These are phyloP conservation scores for Junco hyemalis DNA, from an alignment of 2,113 vertebrate genomes.

Conservation along the genomic window DNA sequence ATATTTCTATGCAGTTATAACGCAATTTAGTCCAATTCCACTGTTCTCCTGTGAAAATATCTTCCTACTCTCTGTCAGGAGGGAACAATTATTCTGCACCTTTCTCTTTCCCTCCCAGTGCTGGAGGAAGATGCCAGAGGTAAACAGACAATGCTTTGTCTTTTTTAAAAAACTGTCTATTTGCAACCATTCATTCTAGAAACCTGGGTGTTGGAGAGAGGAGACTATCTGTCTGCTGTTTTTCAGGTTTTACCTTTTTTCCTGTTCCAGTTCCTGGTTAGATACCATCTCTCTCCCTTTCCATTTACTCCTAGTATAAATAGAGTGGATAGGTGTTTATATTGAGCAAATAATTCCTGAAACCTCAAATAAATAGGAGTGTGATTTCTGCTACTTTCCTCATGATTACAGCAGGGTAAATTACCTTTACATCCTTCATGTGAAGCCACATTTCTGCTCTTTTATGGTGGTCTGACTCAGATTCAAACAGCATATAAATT, in stretches of 20 bases:
- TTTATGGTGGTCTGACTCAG: background rate
- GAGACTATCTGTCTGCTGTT: background rate
- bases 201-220: background rate
- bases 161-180: background rate
- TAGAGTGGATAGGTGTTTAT: background rate
- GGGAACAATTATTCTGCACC: background rate
- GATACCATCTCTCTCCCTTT: background rate
- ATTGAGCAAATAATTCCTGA: background rate
- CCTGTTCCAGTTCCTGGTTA: background rate
- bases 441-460: background rate
- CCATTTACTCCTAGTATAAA: background rate
- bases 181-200: background rate
- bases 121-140: background rate
- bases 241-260: background rate
- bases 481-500: background rate
- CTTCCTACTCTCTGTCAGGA: background rate
- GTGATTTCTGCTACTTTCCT: background rate
- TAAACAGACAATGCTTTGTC: background rate
- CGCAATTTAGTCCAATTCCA: background rate
- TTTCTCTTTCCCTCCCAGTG: background rate
- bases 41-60: background rate
- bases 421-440: background rate
- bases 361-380: background rate
- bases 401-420: background rate
- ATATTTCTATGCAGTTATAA: background rate